These are phyloP conservation scores for Pyxicephalus adspersus DNA, from an alignment of 2,113 vertebrate species.

Conservation along the genomic window DNA sequence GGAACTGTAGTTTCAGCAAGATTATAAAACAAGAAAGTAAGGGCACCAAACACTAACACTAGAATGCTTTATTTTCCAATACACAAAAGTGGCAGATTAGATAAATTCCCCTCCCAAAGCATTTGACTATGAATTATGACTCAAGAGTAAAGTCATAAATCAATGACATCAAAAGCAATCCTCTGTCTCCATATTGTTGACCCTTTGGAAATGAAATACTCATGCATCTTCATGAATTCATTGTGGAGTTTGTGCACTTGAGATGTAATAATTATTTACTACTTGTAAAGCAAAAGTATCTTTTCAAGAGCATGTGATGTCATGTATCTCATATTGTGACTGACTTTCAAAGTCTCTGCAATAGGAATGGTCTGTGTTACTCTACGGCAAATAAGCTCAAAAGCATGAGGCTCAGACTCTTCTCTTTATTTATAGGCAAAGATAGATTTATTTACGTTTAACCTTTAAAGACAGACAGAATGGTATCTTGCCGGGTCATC, in stretches of 20 bases:
- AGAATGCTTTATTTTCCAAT: constrained; percentile 40
- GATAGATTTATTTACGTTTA: too few relatives aligned
- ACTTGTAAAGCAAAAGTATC: neutral
- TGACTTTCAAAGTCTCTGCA: too few relatives aligned
- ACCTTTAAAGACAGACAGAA: too few relatives aligned
- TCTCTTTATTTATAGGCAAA: too few relatives aligned
- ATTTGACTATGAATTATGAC: constrained; percentile 52
- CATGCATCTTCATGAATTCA: constrained; percentile 39
- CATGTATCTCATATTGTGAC: too few relatives aligned
- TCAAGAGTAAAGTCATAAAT: constrained; percentile 40
- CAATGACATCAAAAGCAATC: constrained; percentile 36
- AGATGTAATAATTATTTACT: constrained; percentile 31
- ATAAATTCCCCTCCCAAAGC: constrained; percentile 48
- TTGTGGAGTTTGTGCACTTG: constrained; percentile 4
- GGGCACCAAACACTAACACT: constrained; percentile 21
- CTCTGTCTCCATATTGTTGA: constrained; percentile 32
- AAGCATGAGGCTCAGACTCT: too few relatives aligned
- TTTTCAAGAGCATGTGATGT: neutral
- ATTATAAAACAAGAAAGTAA: constrained; percentile 4
- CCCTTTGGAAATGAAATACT: constrained; percentile 49
- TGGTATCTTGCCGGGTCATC: too few relatives aligned
- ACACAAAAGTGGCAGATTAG: constrained; percentile 46
- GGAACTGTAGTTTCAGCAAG: constrained; percentile 5
- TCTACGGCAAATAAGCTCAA: too few relatives aligned
- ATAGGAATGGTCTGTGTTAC: too few relatives aligned